A percentile compares a stretch with the other conserved stretches of the same genome.
Evolutionary conservation across 2,797 vertebrate species (phyloP).

Genomic region (Karalla daura): DNA sequence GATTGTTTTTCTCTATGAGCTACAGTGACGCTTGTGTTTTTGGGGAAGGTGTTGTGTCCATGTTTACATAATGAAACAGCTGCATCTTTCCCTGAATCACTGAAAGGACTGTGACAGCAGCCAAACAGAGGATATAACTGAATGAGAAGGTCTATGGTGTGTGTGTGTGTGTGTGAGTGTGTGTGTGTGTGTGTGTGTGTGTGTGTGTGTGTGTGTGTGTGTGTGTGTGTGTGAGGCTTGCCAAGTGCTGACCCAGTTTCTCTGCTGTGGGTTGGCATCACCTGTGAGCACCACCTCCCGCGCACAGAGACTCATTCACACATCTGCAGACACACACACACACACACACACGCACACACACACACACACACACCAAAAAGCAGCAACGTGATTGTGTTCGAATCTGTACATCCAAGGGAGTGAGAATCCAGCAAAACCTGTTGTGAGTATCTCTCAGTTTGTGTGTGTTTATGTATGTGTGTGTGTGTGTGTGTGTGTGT

Average conservation of each 20-base stretch:
- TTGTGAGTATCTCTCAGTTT: neutral
- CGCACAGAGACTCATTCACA: constrained; percentile 50
- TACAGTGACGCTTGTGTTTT: too few species aligned
- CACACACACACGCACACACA: too few species aligned
- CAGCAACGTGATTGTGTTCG: constrained; percentile 32
- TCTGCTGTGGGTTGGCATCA: constrained; percentile 50
- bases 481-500: constrained; percentile 1
- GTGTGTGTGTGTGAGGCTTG: constrained; percentile 26
- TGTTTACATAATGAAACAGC: neutral
- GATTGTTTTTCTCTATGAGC: too few species aligned
- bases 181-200: constrained; percentile 1
- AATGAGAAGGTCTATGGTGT: constrained; percentile 6
- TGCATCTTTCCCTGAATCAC: constrained; percentile 12
- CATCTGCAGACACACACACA: constrained; percentile 22
- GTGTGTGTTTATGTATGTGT: neutral
- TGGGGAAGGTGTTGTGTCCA: neutral
- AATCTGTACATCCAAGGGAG: constrained; percentile 9
- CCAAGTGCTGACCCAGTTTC: constrained; percentile 63
- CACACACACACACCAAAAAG: constrained; percentile 6
- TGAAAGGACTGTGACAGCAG: neutral
- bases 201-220: constrained; percentile 1
- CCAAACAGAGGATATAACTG: constrained; percentile 9
- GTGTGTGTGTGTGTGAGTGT: constrained; percentile 14
- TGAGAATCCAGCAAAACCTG: neutral
- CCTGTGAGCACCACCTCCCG: constrained; percentile 10